Evolutionary conservation across 37 sponge, comb jelly and placozoan genomes (phyloP), one percentile per base, ranked within the genome.

Genomic region (Aplysina aerophoba): DNA sequence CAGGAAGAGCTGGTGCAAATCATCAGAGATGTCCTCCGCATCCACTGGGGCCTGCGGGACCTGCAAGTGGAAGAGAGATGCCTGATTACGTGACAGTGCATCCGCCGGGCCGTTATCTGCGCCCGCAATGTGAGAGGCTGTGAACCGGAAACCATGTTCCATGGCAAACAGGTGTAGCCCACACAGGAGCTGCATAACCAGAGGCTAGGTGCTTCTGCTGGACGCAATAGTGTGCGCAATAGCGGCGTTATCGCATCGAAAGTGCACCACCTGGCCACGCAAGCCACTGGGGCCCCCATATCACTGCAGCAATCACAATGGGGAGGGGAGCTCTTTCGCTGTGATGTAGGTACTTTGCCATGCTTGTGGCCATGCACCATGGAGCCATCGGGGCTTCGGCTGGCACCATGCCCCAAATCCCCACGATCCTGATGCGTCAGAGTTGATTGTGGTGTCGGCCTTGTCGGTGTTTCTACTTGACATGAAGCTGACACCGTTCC

Each of bases 391-490:
- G 40, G 19, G 74, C 35, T 53, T 0, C 28, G 71, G 2, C 28
- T 12, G 35, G 5, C 2, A 27, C n/a, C n/a, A 13, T 3, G 28
- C 78, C 2, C 78, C 53, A 75, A 39, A 75, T 0, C 78, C 78
- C 78, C 78, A 75, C 40, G 78, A 75, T 3, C 53, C 53, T 75
- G 78, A 75, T 4, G 78, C 78, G 41, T 75, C 78, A 3, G 78
- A n/a, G 44, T 53, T 5, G 54, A 75, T 24, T 3, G 20, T 24
- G 1, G 41, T 11, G 11, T 37, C 50, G 20, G 78, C n/a, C n/a
- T n/a, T n/a, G n/a, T n/a, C n/a, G n/a, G n/a, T n/a, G n/a, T n/a
- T n/a, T n/a, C n/a, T n/a, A n/a, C n/a, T n/a, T n/a, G n/a, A n/a
- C n/a, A n/a, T n/a, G n/a, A n/a, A n/a, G n/a, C n/a, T n/a, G n/a